These are phyloP conservation scores for Bombus affinis DNA, from an alignment of 1,140 invertebrate genomes.

Conservation along the genomic window DNA sequence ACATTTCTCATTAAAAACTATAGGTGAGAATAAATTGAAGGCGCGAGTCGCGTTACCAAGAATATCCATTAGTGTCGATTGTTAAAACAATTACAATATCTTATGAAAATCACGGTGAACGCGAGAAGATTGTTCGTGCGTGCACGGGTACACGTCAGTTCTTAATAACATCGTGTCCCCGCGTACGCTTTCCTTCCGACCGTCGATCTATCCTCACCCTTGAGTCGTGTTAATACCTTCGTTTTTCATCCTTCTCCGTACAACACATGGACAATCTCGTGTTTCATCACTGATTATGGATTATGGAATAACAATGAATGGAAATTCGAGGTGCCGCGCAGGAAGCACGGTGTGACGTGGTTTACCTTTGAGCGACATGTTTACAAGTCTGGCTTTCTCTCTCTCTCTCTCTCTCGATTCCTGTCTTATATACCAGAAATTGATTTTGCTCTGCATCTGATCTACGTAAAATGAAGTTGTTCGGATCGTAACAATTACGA, in stretches of 20 bases:
- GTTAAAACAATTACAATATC: conserved; percentile 49
- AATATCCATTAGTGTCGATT: conserved; percentile 35
- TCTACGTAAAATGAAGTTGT: background rate
- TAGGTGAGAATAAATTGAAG: background rate
- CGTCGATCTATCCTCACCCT: conserved; percentile 63
- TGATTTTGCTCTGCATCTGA: background rate
- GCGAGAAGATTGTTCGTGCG: conserved; percentile 58
- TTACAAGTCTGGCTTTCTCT: conserved; percentile 12
- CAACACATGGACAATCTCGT: conserved; percentile 56
- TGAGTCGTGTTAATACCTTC: conserved; percentile 67
- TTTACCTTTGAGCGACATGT: conserved; percentile 39
- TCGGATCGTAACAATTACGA: background rate
- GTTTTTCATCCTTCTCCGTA: conserved; percentile 68
- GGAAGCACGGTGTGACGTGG: conserved; percentile 34
- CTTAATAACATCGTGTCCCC: conserved; percentile 71
- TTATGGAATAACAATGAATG: conserved; percentile 65
- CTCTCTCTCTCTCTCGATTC: background rate
- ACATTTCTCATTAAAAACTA: background rate
- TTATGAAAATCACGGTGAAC: conserved; percentile 47
- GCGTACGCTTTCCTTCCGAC: conserved; percentile 66
- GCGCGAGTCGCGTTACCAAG: background rate
- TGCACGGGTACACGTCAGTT: conserved; percentile 51
- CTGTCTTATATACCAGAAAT: background rate
- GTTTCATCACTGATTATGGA: conserved; percentile 59
- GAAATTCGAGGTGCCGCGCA: conserved; percentile 29